Evolutionary conservation across 2,113 vertebrate species (phyloP), one percentile per base, ranked within the genome.

Genomic region (Syrrhaptes paradoxus): DNA sequence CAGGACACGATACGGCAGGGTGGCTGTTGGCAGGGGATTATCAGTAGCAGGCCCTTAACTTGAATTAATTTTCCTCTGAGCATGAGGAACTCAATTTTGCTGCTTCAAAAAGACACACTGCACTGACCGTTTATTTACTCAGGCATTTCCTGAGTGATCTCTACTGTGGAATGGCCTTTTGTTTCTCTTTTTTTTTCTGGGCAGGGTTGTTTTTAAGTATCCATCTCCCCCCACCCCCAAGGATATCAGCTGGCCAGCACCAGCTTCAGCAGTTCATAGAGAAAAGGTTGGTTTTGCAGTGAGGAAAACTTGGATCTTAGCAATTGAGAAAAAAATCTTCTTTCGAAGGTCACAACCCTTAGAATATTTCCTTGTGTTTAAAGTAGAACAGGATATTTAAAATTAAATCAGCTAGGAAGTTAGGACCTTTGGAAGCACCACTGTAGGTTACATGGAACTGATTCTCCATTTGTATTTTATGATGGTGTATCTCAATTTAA

Each of bases 121-220:
- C 28, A 46, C 59, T 52, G 49, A 14, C 70, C 76, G 20, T 91
- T 81, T 96, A 89, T 97, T 96, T 96, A 95, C 58, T 65, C 90
- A 97, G 95, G 80, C 77, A 79, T 95, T 95, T 97, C 83, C 95
- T 51, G 58, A 85, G 68, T 38, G 31, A 75, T 72, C 73, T 81
- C 36, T 38, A 24, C 18, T 19, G 48, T 65, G 66, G 76, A 87
- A 82, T 36, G 22, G 36, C 28, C 61, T 91, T 93, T 72, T 58
- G 34, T 13, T 80, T 84, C 66, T 15, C 12, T 79, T 58, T 76
- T 48, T 80, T 80, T 65, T 46, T 43, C 67, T 67, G 45, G 38
- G 31, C 46, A 77, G 38, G 24, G 41, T 86, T 90, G 45, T 84
- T 84, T 84, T 86, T 70, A 87, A 87, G 41, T 15, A 79, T 17